Evolutionary conservation across 2,888 invertebrate species (phyloP), one percentile per base, ranked within the genome.

Genomic region (Prionchulus punctatus): DNA sequence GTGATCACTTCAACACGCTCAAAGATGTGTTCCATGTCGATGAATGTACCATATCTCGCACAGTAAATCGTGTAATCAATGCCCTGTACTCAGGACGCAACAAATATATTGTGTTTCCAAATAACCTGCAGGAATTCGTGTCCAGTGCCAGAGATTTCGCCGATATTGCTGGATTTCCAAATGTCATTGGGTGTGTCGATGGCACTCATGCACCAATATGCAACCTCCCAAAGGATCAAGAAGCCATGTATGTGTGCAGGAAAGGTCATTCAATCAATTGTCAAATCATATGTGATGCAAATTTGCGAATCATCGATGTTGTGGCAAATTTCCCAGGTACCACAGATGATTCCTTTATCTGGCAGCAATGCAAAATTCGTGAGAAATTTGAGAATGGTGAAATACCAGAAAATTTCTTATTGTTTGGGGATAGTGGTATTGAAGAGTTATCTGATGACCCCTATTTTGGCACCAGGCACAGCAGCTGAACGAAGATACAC

Each of bases 351-450:
- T 42, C 54, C 25, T 58, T 60, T 42, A 60, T 65, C 7, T 62
- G 61, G 3, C 42, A 51, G 4, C 25, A 25, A 4, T 51, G 59
- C 30, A 54, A 58, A 45, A 49, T 58, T 36, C 51, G 31, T 25
- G 57, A 57, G 36, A 53, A 36, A n/a, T 55, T 59, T 26, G 43
- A 48, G 21, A 57, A 27, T 23, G 55, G 56, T 7, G 53, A 54
- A 56, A 59, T 54, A 4, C 18, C 60, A 18, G 62, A 60, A 59
- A 58, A 65, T 55, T 53, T 60, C 43, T 54, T 67, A 30, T 51
- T 72, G n/a, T 54, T 72, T 26, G 70, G 65, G 27, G 70, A 71
- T 60, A 62, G 62, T 58, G 67, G 67, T 7, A 26, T 58, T 60
- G 18, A 53, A 59, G 36, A 57, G 58, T 28, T 67, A 65, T 58